Percentiles rank a stretch among this genome's conserved stretches.
Conservation (phyloP, 2,888 invertebrate species). For the Danaus chrysippus region DNA sequence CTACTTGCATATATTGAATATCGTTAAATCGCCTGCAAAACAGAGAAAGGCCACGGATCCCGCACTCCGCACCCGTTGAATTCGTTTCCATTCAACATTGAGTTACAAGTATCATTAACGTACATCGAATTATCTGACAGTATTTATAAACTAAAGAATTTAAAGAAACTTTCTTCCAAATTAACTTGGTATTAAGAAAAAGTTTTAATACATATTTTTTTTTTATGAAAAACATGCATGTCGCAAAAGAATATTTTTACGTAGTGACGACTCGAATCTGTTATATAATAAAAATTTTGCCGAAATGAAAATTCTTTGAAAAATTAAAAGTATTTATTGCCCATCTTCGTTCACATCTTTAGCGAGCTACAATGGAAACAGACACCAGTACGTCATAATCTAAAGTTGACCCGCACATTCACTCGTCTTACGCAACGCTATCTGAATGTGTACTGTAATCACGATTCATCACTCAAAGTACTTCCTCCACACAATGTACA, state of each 20-base stretch:
- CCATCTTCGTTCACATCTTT: not conserved
- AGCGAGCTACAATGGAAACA: conserved; percentile 12
- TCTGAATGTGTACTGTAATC: conserved; percentile 1
- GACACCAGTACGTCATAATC: conserved; percentile 20
- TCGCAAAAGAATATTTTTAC: no score
- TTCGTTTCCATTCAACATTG: conserved; percentile 24
- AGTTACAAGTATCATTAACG: not conserved
- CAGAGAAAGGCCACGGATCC: conserved; percentile 28
- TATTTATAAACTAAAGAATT: not conserved
- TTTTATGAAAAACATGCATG: no score
- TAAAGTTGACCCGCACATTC: conserved; percentile 28
- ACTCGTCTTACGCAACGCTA: conserved; percentile 10
- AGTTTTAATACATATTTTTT: no score
- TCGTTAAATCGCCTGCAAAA: conserved; percentile 13
- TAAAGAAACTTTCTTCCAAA: not conserved
- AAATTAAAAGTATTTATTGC: not conserved
- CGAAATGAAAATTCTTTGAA: no score
- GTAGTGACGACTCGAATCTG: no score
- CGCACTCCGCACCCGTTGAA: conserved; percentile 17
- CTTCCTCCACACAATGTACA: conserved; percentile 2
- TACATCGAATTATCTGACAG: no score
- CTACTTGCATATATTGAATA: conserved; percentile 12
- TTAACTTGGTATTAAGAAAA: no score
- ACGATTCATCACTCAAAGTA: conserved; percentile 6
- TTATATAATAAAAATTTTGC: no score